Base-by-base conservation (phyloP, 2,888 invertebrate genomes). In the Polydrusus cervinus region DNA sequence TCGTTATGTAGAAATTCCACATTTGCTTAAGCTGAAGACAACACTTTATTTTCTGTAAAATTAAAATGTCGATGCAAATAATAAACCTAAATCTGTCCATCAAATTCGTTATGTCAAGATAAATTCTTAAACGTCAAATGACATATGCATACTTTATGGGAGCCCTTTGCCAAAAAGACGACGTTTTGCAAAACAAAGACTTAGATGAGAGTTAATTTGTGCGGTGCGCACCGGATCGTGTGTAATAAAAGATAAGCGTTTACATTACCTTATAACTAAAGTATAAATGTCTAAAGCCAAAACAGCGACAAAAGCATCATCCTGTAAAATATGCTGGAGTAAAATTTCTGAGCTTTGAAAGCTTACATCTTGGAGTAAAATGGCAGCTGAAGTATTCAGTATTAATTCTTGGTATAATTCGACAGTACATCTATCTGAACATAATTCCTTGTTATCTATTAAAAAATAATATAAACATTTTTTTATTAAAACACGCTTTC, bases 271-370 rank as follows among this genome's bases (percentile, higher is more conserved):
- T 38, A 82, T 75, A 72, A 84, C 76, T 51, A 83, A 79, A 68
- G 78, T 78, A 83, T 83, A 86, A 62, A 84, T 71, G 62, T 86
- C 85, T 16, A 79, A 70, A 5, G 84, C 82, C 30, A 85, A 75
- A 49, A 86, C 62, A 14, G 82, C 80, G 72, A 68, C 65, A 82
- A 83, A 84, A 57, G 82, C 69, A 55, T 81, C 71, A 60, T 79
- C 75, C 65, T 82, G 79, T 16, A 85, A 68, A 45, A 85, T 13
- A 72, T 80, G 79, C 75, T 80, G 78, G 13, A 83, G 66, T 65
- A 86, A 76, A 60, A 81, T 68, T 3, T 61, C 84, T 16, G 82
- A 57, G 55, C 78, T 53, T 60, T 45, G 20, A 75, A 79, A 83
- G 51, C 71, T 65, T 2, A 74, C 61, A 38, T 79, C 74, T 69